These are phyloP conservation scores for Hippocampus comes DNA, from an alignment of 2,113 vertebrate species.

Conservation along the genomic window DNA sequence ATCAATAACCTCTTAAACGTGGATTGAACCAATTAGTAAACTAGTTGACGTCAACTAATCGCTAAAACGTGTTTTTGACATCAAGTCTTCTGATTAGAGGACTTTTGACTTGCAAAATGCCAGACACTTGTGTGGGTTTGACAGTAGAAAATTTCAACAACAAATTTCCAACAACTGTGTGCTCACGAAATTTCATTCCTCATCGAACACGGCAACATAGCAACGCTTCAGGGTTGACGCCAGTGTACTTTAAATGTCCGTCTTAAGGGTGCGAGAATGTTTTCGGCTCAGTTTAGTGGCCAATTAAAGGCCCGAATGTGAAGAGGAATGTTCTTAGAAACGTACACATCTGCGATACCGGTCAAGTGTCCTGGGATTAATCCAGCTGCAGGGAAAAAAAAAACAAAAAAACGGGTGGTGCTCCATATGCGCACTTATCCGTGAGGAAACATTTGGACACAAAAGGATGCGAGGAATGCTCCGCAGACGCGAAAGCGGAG, in stretches of 20 bases:
- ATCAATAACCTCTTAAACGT: no score
- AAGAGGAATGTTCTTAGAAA: constrained; percentile 19
- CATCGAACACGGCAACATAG: no score
- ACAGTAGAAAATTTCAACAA: no score
- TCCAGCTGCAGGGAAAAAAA: constrained; percentile 15
- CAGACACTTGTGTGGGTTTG: no score
- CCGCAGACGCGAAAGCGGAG: constrained; percentile 25
- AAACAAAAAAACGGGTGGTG: constrained; percentile 52
- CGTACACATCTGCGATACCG: constrained; percentile 11
- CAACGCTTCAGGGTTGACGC: no score
- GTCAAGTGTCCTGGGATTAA: constrained; percentile 9
- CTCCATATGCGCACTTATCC: constrained; percentile 33
- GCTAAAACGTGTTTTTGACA: no score
- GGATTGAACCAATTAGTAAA: no score
- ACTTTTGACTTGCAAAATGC: no score
- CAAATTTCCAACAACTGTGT: no score
- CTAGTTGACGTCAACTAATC: no score
- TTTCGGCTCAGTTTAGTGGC: constrained; percentile 5
- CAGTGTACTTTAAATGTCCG: background rate
- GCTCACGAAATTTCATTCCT: no score
- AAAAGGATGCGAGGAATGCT: constrained; percentile 47
- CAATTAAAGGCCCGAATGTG: constrained; percentile 4
- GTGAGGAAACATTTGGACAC: constrained; percentile 38
- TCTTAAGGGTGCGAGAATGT: constrained; percentile 2
- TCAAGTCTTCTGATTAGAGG: no score